These are phyloP conservation scores for Barbus barbus DNA, from an alignment of 2,113 vertebrate species.

Conservation along the genomic window DNA sequence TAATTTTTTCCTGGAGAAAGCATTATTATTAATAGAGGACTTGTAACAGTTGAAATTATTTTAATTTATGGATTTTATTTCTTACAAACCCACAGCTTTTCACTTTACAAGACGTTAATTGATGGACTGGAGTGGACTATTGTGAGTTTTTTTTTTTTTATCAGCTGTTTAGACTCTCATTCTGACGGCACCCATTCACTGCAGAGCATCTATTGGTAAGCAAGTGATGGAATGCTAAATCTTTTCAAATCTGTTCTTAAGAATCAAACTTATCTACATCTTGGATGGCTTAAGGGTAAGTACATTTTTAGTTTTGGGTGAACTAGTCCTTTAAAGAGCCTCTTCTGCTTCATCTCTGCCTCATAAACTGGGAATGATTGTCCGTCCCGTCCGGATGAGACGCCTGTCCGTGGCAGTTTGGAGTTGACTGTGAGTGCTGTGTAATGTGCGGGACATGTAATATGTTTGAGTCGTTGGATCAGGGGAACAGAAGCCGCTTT, in stretches of 20 bases:
- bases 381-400: constrained; percentile 42
- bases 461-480: constrained; percentile 43
- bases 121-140: no score
- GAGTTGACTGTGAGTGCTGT: constrained; percentile 16
- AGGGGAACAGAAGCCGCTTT: constrained; percentile 48
- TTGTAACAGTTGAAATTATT: no score
- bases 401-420: constrained; percentile 51
- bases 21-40: no score
- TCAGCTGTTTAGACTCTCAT: no score
- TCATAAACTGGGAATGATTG: constrained; percentile 54
- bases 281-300: background rate
- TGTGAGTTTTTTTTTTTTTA: no score
- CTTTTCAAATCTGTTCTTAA: background rate
- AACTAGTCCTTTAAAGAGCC: background rate
- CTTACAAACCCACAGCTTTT: no score
- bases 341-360: constrained; percentile 37
- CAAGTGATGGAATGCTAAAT: background rate
- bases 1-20: no score
- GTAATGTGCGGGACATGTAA: constrained; percentile 38
- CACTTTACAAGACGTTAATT: no score
- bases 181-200: no score
- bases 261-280: background rate
- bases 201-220: no score
- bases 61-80: no score
- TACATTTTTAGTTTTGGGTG: background rate